Percentiles rank a stretch among this genome's conserved stretches.
Conservation (phyloP, 2,797 vertebrate species). For the Bovichtus variegatus region DNA sequence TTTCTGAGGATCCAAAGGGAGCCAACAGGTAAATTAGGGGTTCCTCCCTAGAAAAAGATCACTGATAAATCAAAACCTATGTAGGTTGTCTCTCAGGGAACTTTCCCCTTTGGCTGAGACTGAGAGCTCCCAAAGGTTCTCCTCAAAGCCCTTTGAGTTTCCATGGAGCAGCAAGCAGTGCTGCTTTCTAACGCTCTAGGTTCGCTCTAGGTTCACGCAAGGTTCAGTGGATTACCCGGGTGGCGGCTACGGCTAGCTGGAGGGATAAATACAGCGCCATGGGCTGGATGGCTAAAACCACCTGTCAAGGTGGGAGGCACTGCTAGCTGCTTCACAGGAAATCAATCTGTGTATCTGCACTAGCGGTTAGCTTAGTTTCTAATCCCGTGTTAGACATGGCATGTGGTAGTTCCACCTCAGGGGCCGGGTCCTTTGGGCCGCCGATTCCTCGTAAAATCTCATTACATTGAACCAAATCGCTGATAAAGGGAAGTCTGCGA, state of each 20-base stretch:
- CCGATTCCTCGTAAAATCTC: constrained; percentile 29
- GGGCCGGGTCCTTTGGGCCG: not conserved
- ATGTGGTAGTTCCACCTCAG: not conserved
- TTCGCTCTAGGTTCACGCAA: constrained; percentile 30
- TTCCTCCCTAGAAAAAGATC: not conserved
- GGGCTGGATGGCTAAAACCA: constrained; percentile 16
- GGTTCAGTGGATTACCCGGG: constrained; percentile 46
- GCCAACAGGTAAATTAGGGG: not conserved
- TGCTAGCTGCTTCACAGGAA: constrained; percentile 15
- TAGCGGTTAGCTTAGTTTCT: constrained; percentile 22
- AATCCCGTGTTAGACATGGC: constrained; percentile 22
- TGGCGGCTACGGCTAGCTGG: constrained; percentile 2
- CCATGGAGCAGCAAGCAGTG: not conserved
- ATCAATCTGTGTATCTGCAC: constrained; percentile 1
- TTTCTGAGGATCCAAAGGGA: not conserved
- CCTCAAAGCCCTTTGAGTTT: constrained; percentile 8
- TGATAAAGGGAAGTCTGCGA: constrained; percentile 22
- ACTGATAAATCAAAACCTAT: not conserved
- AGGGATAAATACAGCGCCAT: constrained; percentile 36
- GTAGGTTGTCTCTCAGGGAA: not conserved
- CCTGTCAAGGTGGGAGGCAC: constrained; percentile 13
- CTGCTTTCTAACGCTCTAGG: constrained; percentile 11
- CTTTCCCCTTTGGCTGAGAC: constrained; percentile 1
- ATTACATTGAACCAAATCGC: constrained; percentile 6
- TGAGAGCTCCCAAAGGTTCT: constrained; percentile 1